Evolutionary conservation across 2,888 invertebrate species (phyloP), one percentile per base, ranked within the genome.

Genomic region (Linnaemya vulpina): DNA sequence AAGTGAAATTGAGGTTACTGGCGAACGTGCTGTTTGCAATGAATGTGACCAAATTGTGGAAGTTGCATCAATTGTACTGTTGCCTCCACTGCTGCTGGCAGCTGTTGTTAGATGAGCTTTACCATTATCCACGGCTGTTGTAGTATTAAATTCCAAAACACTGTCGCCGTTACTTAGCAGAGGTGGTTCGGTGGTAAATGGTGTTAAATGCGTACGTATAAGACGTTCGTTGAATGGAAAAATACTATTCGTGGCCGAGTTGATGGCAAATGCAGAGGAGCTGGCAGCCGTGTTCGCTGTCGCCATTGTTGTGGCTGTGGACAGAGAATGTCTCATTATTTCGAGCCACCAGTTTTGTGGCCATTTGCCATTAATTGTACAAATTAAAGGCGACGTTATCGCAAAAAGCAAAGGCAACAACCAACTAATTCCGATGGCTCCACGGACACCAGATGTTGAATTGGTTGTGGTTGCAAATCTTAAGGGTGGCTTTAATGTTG

Each of bases 341-440:
- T 94, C 93, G 86, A 95, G 91, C 95, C 95, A 95, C 95, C 95
- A 95, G 63, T 94, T 90, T n/a, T 89, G 89, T 86, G 93, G 92
- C 91, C 92, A 92, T 88, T 92, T 91, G 86, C 91, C 92, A 87
- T 92, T 91, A 83, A 92, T 92, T 87, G 90, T 91, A 89, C 92
- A 92, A 86, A 92, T 92, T 85, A 92, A 90, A 79, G 92, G 92
- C 78, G 92, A 90, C 73, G 91, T 90, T 80, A 93, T 90, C 43
- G 92, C 92, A 87, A 92, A 92, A 38, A 92, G 88, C 58, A 92
- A 88, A 76, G 92, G 92, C 86, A 93, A 76, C 71, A 92, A 84
- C 92, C 92, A 92, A 84, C 92, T 93, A 79, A 92, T 91, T 83
- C 92, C 92, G 73, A 92, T 92, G 78, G 92, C 92, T 70, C 92